Conservation (phyloP, 1,140 invertebrate species). For the Tetramorium parvispinum region DNA sequence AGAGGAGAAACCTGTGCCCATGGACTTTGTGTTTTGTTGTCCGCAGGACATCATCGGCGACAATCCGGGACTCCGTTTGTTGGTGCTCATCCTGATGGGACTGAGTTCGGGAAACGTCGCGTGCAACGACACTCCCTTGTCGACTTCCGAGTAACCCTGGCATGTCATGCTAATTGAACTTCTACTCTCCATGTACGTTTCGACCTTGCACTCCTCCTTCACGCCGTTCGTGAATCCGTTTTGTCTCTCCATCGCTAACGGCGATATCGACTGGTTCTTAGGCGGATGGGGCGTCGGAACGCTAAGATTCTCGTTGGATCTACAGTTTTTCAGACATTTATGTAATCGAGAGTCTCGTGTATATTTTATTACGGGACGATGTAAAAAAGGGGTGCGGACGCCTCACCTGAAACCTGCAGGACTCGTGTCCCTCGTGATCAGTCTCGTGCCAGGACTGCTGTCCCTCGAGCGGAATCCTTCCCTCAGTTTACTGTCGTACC, state of each 20-base stretch:
- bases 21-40: slow-evolving; percentile 79
- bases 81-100: slow-evolving; percentile 74
- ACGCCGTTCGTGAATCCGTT: slow-evolving; percentile 83
- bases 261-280: slow-evolving; percentile 84
- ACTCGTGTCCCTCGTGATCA: slow-evolving; percentile 86
- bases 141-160: slow-evolving; percentile 82
- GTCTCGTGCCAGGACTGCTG: slow-evolving; percentile 88
- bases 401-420: slow-evolving; percentile 87
- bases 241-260: slow-evolving; percentile 84
- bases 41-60: slow-evolving; percentile 76
- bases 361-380: neutral
- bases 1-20: slow-evolving; percentile 75
- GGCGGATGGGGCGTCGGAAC: slow-evolving; percentile 78
- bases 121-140: slow-evolving; percentile 76
- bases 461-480: slow-evolving; percentile 89
- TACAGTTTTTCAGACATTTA: slow-evolving; percentile 59
- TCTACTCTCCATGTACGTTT: slow-evolving; percentile 78
- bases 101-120: slow-evolving; percentile 77
- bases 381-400: slow-evolving; percentile 35
- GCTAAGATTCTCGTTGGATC: slow-evolving; percentile 82
- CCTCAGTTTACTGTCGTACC: slow-evolving; percentile 92
- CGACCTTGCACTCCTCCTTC: slow-evolving; percentile 81
- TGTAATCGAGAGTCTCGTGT: neutral
- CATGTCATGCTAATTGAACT: slow-evolving; percentile 68
- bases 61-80: slow-evolving; percentile 75